phyloP scores from a whole-genome alignment of 23 tunicate species.

The Corella eumyota region DNA sequence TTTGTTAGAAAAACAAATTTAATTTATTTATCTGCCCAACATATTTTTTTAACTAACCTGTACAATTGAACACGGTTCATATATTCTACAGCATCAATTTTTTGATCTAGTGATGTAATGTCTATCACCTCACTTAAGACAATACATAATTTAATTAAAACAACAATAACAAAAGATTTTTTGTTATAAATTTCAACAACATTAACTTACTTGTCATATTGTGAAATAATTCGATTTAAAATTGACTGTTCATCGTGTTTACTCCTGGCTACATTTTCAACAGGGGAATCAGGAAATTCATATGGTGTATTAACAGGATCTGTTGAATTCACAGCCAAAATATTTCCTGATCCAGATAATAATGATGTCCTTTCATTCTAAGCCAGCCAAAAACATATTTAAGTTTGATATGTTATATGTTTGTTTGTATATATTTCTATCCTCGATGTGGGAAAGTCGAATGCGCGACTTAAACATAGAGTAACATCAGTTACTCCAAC shows the following conservation, averaged over 20 bases:
- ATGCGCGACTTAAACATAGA: too few species aligned
- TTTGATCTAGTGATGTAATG: slow-evolving; percentile 59
- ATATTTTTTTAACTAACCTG: slow-evolving; percentile 18
- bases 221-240: slow-evolving; percentile 50
- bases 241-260: slow-evolving; percentile 69
- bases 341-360: slow-evolving; percentile 9
- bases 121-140: slow-evolving; percentile 56
- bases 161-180: too few species aligned
- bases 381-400: neutral
- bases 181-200: too few species aligned
- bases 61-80: slow-evolving; percentile 74
- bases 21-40: neutral
- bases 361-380: slow-evolving; percentile 23
- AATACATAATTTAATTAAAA: neutral
- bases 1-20: neutral
- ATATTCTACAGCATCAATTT: slow-evolving; percentile 88
- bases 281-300: slow-evolving; percentile 17
- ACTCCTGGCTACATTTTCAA: slow-evolving; percentile 46
- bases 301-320: slow-evolving; percentile 8
- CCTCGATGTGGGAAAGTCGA: too few species aligned
- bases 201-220: slow-evolving; percentile 57
- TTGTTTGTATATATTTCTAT: too few species aligned
- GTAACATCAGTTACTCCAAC: too few species aligned
- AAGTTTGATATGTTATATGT: neutral
- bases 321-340: slow-evolving; percentile 18